Evolutionary conservation across 2,888 invertebrate genomes (phyloP).

Genomic region (Liodrosophila aerea): DNA sequence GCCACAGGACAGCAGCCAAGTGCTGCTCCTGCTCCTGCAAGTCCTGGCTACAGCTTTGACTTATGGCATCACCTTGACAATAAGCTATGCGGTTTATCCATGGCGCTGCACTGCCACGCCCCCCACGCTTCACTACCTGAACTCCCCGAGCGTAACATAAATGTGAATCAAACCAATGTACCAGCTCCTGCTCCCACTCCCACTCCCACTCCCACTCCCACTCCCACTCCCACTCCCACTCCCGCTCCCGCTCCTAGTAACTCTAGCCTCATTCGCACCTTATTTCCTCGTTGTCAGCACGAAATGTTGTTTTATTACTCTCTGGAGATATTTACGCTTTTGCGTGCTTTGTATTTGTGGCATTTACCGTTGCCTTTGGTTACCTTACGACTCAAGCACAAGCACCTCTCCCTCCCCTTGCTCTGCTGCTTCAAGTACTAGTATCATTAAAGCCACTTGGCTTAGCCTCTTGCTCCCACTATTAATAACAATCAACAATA

Average conservation of each 20-base stretch:
- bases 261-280: slow-evolving; percentile 58
- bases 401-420: slow-evolving; percentile 28
- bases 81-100: slow-evolving; percentile 66
- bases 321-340: slow-evolving; percentile 70
- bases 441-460: slow-evolving; percentile 6
- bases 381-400: slow-evolving; percentile 54
- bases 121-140: neutral
- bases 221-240: neutral
- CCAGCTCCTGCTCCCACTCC: slow-evolving; percentile 6
- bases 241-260: neutral
- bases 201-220: slow-evolving; percentile 4
- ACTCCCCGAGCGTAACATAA: slow-evolving; percentile 10
- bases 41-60: slow-evolving; percentile 37
- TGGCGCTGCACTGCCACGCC: slow-evolving; percentile 16
- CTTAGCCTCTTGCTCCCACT: slow-evolving; percentile 25
- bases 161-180: slow-evolving; percentile 61
- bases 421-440: slow-evolving; percentile 1
- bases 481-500: slow-evolving; percentile 66
- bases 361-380: slow-evolving; percentile 55
- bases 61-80: slow-evolving; percentile 78
- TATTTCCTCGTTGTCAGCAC: slow-evolving; percentile 70
- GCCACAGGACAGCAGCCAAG: too few species aligned
- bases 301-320: slow-evolving; percentile 80
- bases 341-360: slow-evolving; percentile 48
- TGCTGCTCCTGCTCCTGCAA: neutral